phyloP scores from a whole-genome alignment of 2,888 invertebrate species.

The Conistra vaccinii region DNA sequence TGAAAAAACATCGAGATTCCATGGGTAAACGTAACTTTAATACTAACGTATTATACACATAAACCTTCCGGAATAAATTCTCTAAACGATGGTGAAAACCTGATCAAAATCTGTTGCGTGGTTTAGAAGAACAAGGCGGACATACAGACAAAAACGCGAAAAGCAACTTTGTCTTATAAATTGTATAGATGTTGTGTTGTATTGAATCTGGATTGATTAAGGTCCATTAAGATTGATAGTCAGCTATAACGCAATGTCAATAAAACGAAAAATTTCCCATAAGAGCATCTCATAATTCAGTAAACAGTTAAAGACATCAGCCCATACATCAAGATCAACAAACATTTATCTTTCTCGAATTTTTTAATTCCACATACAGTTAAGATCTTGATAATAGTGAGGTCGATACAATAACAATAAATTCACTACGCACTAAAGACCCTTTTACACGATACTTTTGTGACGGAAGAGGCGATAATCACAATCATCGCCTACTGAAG shows the following conservation, averaged over 20 bases:
- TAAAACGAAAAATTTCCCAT: constrained; percentile 6
- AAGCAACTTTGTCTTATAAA: no score
- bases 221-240: constrained; percentile 6
- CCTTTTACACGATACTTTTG: constrained; percentile 58
- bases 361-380: constrained; percentile 33
- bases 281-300: constrained; percentile 26
- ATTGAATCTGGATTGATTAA: neutral
- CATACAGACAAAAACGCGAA: no score
- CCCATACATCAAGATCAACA: constrained; percentile 40
- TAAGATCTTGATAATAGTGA: constrained; percentile 52
- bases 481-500: constrained; percentile 71
- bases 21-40: no score
- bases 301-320: constrained; percentile 36
- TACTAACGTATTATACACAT: no score
- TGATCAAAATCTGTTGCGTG: no score
- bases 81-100: no score
- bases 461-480: constrained; percentile 63
- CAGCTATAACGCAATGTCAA: neutral
- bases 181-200: neutral
- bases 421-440: constrained; percentile 48
- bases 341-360: constrained; percentile 54
- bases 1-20: no score
- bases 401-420: constrained; percentile 62
- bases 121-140: no score
- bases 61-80: no score